Evolutionary conservation across 2,888 invertebrate genomes (phyloP), one percentile per base, ranked within the genome.

Genomic region (Tuta absoluta): DNA sequence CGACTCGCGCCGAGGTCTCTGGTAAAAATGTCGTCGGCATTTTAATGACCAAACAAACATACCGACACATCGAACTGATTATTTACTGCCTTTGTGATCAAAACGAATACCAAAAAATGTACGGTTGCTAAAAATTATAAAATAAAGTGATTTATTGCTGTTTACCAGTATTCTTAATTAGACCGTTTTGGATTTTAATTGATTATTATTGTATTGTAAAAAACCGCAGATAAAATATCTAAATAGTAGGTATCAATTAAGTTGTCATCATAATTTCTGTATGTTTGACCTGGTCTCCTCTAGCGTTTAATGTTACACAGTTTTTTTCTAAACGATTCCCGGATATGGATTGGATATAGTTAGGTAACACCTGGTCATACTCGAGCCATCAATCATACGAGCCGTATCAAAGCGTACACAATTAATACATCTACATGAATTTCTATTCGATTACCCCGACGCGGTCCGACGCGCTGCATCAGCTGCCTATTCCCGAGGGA

Each of bases 51-150:
- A 67, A 70, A 79, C 84, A 77, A 76, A 80, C 85, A 86, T 87
- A 82, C 81, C 79, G 80, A 88, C 85, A 86, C 84, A 85, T 86
- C 84, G 75, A 82, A 82, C 79, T 68, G 66, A 77, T 80, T 79
- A 88, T 89, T 89, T 89, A 90, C 87, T 78, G 80, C 82, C 79
- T 82, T 85, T 85, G 81, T 82, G 76, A 72, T 72, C 70, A 77
- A 76, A 77, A 63, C 60, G 62, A 78, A 76, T 71, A 72, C 77
- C 76, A 79, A 79, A 71, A 78, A 78, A 69, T 23, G n/a, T n/a
- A 77, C 67, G 71, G 64, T 77, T 79, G 71, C 72, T 73, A 73
- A 78, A 79, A 80, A 80, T 78, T 79, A 62, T 63, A 64, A 56
- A 65, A 66, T 63, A 51, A 66, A 77, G 71, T 81, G 82, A 84